These are phyloP conservation scores for Agraylea sexmaculata DNA, from an alignment of 1,140 invertebrate genomes.

Conservation along the genomic window DNA sequence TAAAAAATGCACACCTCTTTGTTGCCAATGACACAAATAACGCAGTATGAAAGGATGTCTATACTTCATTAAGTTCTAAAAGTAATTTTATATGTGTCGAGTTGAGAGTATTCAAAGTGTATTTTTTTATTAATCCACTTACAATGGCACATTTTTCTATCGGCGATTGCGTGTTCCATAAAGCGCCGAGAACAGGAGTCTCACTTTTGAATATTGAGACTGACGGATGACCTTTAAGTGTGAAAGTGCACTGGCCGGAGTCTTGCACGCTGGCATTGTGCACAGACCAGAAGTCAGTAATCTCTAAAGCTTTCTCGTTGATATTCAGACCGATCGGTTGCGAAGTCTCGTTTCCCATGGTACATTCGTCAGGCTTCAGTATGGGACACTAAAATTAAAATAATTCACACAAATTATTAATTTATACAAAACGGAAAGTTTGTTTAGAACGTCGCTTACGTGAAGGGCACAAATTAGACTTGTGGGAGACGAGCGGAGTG, in stretches of 20 bases:
- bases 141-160: constrained; percentile 64
- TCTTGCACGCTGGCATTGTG: constrained; percentile 52
- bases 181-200: constrained; percentile 42
- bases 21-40: constrained; percentile 67
- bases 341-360: constrained; percentile 66
- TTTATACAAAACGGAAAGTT: too few relatives aligned
- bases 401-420: too few relatives aligned
- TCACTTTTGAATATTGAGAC: constrained; percentile 64
- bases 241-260: constrained; percentile 38
- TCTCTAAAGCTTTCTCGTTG: constrained; percentile 60
- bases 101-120: neutral
- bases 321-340: constrained; percentile 57
- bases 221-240: constrained; percentile 44
- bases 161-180: constrained; percentile 52
- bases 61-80: constrained; percentile 69
- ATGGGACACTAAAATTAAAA: too few relatives aligned
- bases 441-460: too few relatives aligned
- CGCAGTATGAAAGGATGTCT: constrained; percentile 70
- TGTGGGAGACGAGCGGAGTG: too few relatives aligned
- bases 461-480: too few relatives aligned
- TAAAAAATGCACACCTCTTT: constrained; percentile 57
- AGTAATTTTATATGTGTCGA: constrained; percentile 19
- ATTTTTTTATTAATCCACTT: constrained; percentile 21
- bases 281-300: constrained; percentile 65
- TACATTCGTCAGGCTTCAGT: too few relatives aligned